Evolutionary conservation across 2,113 vertebrate genomes (phyloP).

Genomic region (Asarcornis scutulata): DNA sequence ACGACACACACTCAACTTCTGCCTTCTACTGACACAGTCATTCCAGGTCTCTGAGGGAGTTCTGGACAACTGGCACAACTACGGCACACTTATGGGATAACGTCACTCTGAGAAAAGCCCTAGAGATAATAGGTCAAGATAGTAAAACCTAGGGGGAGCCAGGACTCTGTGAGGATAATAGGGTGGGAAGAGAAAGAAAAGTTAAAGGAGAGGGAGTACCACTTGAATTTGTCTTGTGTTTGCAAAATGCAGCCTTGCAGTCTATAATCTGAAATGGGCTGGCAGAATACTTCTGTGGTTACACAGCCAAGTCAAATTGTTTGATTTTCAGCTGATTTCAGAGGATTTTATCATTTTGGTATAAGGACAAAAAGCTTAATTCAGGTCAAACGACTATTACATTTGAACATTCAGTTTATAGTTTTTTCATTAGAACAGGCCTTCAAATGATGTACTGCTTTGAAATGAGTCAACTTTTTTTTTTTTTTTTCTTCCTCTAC

Average conservation of each 20-base stretch:
- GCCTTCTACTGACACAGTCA: background rate
- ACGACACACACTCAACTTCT: background rate
- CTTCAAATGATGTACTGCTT: background rate
- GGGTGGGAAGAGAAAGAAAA: background rate
- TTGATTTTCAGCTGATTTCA: background rate
- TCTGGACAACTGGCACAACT: background rate
- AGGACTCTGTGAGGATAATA: background rate
- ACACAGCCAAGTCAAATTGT: background rate
- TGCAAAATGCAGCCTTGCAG: background rate
- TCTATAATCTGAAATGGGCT: background rate
- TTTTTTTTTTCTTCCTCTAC: background rate
- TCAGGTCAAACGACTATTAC: background rate
- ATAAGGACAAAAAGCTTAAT: background rate
- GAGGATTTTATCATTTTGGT: background rate
- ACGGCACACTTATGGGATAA: background rate
- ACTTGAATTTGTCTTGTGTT: background rate
- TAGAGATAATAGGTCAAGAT: background rate
- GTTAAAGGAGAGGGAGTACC: background rate
- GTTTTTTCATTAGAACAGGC: background rate
- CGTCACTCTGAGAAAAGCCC: background rate
- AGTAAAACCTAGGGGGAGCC: background rate
- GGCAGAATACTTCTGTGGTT: background rate
- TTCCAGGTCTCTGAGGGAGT: background rate
- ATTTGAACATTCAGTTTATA: background rate
- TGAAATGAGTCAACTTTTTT: background rate